These are phyloP conservation scores for Electrona antarctica DNA, from an alignment of 2,113 vertebrate species.

Conservation along the genomic window DNA sequence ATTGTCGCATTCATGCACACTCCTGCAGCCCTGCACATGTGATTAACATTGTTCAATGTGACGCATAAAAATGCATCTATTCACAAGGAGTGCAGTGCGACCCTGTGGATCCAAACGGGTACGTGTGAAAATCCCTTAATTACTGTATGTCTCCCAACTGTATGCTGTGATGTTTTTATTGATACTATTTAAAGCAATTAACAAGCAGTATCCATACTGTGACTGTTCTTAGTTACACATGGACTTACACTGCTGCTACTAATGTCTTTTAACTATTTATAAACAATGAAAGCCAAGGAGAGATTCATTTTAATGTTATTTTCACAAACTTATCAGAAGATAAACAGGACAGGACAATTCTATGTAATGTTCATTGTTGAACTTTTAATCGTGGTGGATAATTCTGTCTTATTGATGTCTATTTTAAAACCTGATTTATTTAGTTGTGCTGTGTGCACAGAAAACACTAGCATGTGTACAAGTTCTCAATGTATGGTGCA, in stretches of 20 bases:
- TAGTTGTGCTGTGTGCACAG: too few relatives aligned
- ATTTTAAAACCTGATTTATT: conserved; percentile 9
- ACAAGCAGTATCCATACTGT: conserved; percentile 28
- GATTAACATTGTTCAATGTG: too few relatives aligned
- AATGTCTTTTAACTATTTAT: conserved; percentile 32
- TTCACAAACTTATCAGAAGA: neutral
- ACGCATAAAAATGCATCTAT: too few relatives aligned
- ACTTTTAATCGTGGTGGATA: conserved; percentile 2
- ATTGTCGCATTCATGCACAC: too few relatives aligned
- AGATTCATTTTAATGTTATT: neutral
- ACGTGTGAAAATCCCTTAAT: too few relatives aligned
- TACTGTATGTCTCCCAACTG: neutral
- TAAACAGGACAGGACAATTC: too few relatives aligned
- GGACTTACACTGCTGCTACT: conserved; percentile 15
- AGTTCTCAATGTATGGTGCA: neutral
- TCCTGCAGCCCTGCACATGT: too few relatives aligned
- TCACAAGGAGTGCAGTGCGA: too few relatives aligned
- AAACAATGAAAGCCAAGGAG: neutral
- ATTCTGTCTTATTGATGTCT: neutral
- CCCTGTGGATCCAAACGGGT: too few relatives aligned
- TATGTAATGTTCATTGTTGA: neutral
- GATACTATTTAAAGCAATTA: conserved; percentile 30
- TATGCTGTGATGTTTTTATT: conserved; percentile 35
- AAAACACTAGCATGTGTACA: neutral
- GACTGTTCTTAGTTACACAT: conserved; percentile 8